Conservation (phyloP, 2,888 invertebrate genomes). For the Drosophila tripunctata region DNA sequence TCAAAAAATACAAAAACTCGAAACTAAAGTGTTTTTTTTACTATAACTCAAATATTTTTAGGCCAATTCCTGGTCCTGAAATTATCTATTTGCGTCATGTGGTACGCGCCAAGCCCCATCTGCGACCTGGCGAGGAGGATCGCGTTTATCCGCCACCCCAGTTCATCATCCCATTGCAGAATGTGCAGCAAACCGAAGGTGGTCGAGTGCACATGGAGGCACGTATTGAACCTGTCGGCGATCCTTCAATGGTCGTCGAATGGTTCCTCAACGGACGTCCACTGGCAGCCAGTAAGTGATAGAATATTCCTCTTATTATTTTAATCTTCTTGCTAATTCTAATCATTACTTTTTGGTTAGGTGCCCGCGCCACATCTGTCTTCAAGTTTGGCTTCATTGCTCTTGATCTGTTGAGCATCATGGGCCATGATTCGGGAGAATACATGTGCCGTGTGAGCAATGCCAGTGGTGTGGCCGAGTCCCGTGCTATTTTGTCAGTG, state of each 20-base stretch:
- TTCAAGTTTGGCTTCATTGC: slow-evolving; percentile 99
- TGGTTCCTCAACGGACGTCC: slow-evolving; percentile 97
- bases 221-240: slow-evolving; percentile 97
- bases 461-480: slow-evolving; percentile 94
- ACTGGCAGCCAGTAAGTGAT: slow-evolving; percentile 93
- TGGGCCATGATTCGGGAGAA: slow-evolving; percentile 94
- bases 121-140: slow-evolving; percentile 93
- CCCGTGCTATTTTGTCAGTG: slow-evolving; percentile 91
- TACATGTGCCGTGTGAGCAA: slow-evolving; percentile 95
- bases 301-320: no score
- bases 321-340: not conserved
- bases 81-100: slow-evolving; percentile 96
- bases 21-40: no score
- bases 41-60: slow-evolving; percentile 81
- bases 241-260: slow-evolving; percentile 97
- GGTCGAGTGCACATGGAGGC: slow-evolving; percentile 98
- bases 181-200: slow-evolving; percentile 93
- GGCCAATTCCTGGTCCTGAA: slow-evolving; percentile 96
- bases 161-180: slow-evolving; percentile 94
- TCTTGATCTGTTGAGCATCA: slow-evolving; percentile 94
- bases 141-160: slow-evolving; percentile 95
- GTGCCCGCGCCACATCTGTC: slow-evolving; percentile 96
- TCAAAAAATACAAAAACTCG: no score
- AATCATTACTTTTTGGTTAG: slow-evolving; percentile 85
- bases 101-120: slow-evolving; percentile 93